phyloP scores from a whole-genome alignment of 2,797 vertebrate species.

The Austrolebias charrua region DNA sequence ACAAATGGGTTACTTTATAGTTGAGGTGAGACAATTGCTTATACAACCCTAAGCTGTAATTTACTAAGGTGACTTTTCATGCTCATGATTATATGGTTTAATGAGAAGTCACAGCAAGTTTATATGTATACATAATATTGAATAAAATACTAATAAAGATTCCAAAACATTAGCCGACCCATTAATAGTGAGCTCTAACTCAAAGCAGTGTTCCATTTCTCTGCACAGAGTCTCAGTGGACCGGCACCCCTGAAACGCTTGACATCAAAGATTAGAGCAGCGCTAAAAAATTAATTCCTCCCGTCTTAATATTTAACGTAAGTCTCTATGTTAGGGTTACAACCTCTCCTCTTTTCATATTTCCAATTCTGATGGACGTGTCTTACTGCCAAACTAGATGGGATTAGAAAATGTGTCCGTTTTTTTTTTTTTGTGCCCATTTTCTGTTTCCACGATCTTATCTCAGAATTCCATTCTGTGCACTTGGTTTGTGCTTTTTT shows the following conservation, averaged over 20 bases:
- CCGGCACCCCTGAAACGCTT: constrained; percentile 32
- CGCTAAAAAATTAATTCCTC: constrained; percentile 61
- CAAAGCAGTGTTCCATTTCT: constrained; percentile 25
- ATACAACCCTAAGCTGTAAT: constrained; percentile 29
- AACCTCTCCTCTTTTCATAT: constrained; percentile 42
- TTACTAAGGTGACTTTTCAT: too few relatives aligned
- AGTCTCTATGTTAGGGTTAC: constrained; percentile 50
- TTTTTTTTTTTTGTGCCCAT: constrained; percentile 34
- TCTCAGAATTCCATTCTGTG: constrained; percentile 18
- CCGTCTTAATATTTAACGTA: constrained; percentile 69
- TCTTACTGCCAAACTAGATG: constrained; percentile 34
- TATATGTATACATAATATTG: background rate
- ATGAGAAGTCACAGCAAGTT: constrained; percentile 6
- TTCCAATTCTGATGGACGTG: constrained; percentile 38
- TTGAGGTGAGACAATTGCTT: constrained; percentile 14
- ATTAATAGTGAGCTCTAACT: constrained; percentile 13
- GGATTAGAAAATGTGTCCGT: constrained; percentile 10
- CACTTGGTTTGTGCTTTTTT: constrained; percentile 1
- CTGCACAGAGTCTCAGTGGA: constrained; percentile 25
- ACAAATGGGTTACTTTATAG: too few relatives aligned
- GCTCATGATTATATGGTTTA: background rate
- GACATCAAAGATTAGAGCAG: constrained; percentile 50
- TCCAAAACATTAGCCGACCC: constrained; percentile 21
- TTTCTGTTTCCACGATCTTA: constrained; percentile 27
- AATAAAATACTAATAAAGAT: constrained; percentile 10